Conservation (phyloP, 1,140 invertebrate species). For the Antheraea pernyi region DNA sequence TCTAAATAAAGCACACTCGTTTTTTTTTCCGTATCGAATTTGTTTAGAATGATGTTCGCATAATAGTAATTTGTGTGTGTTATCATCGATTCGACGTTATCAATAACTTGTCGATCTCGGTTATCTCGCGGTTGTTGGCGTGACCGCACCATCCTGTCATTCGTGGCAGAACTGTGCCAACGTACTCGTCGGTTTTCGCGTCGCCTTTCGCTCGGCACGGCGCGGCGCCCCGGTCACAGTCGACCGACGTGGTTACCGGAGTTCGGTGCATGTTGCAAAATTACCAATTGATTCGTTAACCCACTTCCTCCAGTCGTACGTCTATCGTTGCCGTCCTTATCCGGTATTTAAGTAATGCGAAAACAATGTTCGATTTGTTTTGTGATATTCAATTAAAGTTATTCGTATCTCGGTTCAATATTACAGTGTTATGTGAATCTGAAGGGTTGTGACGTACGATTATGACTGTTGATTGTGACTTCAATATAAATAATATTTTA, state of each 20-base stretch:
- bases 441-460: conserved; percentile 9
- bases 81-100: conserved; percentile 57
- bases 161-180: conserved; percentile 64
- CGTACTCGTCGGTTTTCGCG: conserved; percentile 65
- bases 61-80: conserved; percentile 42
- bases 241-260: conserved; percentile 38
- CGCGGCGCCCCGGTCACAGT: conserved; percentile 50
- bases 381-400: conserved; percentile 7
- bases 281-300: conserved; percentile 57
- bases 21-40: background rate
- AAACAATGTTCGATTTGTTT: conserved; percentile 31
- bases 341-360: conserved; percentile 37
- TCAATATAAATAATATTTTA: conserved; percentile 8
- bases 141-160: conserved; percentile 63
- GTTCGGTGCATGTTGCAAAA: conserved; percentile 53
- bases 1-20: too few species aligned
- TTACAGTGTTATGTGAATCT: conserved; percentile 5
- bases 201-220: conserved; percentile 56
- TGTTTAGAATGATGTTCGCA: background rate
- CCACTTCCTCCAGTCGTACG: conserved; percentile 41
- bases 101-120: conserved; percentile 63
- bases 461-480: conserved; percentile 22
- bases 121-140: conserved; percentile 53
- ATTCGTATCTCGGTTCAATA: background rate
- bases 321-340: conserved; percentile 27